These are phyloP conservation scores for Ceratotherium simum DNA, from an alignment of 2,113 vertebrate species.

Conservation along the genomic window DNA sequence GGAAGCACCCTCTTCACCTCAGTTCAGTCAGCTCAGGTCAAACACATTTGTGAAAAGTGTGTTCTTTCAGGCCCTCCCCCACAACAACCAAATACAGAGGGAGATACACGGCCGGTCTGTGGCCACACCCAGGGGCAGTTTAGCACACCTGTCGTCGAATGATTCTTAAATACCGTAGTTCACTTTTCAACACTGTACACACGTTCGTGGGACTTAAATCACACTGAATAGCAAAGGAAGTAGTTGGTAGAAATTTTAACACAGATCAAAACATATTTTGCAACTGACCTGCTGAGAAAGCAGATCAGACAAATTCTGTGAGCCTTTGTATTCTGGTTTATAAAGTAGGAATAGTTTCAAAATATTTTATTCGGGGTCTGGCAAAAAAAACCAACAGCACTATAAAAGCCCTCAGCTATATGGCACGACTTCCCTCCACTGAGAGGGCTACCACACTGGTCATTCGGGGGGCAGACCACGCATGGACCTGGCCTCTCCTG, in stretches of 20 bases:
- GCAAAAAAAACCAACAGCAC: not conserved
- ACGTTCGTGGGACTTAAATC: rapidly evolving
- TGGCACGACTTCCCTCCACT: rapidly evolving
- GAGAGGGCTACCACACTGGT: too few relatives aligned
- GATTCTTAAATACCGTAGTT: too few relatives aligned
- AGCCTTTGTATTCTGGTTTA: rapidly evolving
- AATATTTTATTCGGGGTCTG: not conserved
- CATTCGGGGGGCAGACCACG: rapidly evolving
- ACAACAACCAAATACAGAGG: rapidly evolving
- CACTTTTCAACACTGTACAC: too few relatives aligned
- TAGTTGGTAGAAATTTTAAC: rapidly evolving
- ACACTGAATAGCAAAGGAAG: rapidly evolving
- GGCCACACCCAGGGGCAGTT: rapidly evolving
- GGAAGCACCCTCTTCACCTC: too few relatives aligned
- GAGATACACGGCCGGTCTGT: rapidly evolving
- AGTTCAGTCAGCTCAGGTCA: too few relatives aligned
- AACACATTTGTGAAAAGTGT: rapidly evolving
- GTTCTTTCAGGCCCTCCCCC: too few relatives aligned
- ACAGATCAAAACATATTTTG: rapidly evolving
- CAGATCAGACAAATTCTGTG: rapidly evolving
- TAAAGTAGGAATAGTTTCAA: not conserved
- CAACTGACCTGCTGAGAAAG: not conserved
- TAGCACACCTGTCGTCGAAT: rapidly evolving
- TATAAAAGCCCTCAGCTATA: not conserved
- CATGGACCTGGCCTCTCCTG: not conserved